Base-by-base conservation (phyloP, 2,797 vertebrate species). In the Glyptemys insculpta region DNA sequence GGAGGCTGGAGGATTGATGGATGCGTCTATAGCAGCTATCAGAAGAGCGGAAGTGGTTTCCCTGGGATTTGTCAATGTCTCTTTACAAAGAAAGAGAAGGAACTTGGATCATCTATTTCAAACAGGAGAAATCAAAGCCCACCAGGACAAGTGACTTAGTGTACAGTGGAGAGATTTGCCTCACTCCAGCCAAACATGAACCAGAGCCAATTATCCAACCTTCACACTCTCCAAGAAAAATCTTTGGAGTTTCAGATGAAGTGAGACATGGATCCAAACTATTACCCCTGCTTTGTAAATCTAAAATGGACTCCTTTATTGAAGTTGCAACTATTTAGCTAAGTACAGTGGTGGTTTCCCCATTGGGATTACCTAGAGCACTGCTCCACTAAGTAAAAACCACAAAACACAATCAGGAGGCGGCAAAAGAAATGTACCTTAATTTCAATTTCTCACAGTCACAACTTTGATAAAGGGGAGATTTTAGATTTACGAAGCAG, bases 1-100 rank as follows among this genome's bases (percentile, higher is more conserved):
- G 15, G 93, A 92, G 87, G 74, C 83, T 90, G 89, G 68, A 84
- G 72, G 94, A 95, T 90, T 88, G 96, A 96, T 54, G n/a, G 68
- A 93, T 96, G 90, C 80, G 91, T 96, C 95, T 95, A 93, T 52
- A 44, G 86, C 84, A 92, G 84, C 87, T 86, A 76, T 84, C 68
- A 81, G 59, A 49, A 81, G 47, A 82, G 57, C 53, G 27, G 72
- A 68, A 85, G 88, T 5, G 12, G 15, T 62, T 90, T 59, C 94
- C 84, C 2, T 23, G 81, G 86, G 88, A 7, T 1, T 12, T 56
- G 57, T 25, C 57, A 50, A n/a, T 83, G 87, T 31, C 1, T 6
- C 49, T 2, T 57, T 78, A 23, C 34, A 81, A 6, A 11, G 44
- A 41, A 56, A 21, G 12, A n/a, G 34, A 12, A 41, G 79, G 44